Conservation (phyloP, 1,140 invertebrate genomes). For the Drosophila grimshawi region DNA sequence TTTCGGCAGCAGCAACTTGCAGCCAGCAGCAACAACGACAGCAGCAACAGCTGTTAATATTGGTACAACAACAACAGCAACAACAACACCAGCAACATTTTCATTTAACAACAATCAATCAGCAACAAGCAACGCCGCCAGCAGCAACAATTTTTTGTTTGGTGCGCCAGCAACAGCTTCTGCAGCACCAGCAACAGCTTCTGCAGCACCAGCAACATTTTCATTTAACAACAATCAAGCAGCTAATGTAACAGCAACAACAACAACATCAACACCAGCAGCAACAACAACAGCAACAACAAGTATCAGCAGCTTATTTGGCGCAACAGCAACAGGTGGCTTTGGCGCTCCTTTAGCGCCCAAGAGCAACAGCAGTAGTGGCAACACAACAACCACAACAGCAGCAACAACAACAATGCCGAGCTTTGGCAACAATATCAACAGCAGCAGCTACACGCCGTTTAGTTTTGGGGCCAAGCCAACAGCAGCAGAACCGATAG, state of each 20-base stretch:
- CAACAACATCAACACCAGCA: slow-evolving; percentile 7
- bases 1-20: no score
- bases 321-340: slow-evolving; percentile 4
- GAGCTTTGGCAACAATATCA: slow-evolving; percentile 42
- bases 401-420: slow-evolving; percentile 3
- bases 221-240: not conserved
- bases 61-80: slow-evolving; percentile 2
- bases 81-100: slow-evolving; percentile 5
- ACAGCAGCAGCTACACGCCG: not conserved
- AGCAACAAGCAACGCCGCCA: slow-evolving; percentile 10
- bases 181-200: not conserved
- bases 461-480: slow-evolving; percentile 39
- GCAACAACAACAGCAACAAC: slow-evolving; percentile 22
- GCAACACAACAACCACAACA: slow-evolving; percentile 10
- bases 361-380: not conserved
- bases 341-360: slow-evolving; percentile 13
- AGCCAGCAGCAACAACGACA: not conserved
- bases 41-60: not conserved
- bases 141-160: slow-evolving; percentile 19
- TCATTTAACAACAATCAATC: slow-evolving; percentile 5
- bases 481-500: not conserved
- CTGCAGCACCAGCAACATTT: slow-evolving; percentile 1
- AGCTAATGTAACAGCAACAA: not conserved
- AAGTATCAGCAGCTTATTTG: slow-evolving; percentile 23
- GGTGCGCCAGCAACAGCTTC: slow-evolving; percentile 1